phyloP scores from a whole-genome alignment of 2,113 vertebrate genomes.

The Lophotis ruficrista region DNA sequence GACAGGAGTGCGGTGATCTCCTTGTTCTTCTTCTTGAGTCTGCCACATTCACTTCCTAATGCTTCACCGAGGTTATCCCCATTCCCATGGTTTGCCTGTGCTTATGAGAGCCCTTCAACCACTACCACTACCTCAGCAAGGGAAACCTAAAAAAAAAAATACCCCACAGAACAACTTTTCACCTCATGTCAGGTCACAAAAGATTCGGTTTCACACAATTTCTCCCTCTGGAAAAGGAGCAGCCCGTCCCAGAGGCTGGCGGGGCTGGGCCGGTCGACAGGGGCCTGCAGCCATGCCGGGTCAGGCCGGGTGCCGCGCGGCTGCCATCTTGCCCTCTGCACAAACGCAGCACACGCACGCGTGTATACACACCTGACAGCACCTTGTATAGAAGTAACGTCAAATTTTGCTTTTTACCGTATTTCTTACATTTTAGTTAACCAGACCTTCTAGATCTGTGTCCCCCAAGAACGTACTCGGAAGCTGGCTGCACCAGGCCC shows the following conservation, averaged over 20 bases:
- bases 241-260: not conserved
- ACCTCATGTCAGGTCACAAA: not conserved
- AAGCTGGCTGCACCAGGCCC: conserved; percentile 16
- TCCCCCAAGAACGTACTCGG: not conserved
- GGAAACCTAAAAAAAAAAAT: not conserved
- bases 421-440: conserved; percentile 20
- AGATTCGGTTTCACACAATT: not conserved
- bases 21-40: not conserved
- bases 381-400: not conserved
- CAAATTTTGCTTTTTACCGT: conserved; percentile 15
- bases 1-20: too few relatives aligned
- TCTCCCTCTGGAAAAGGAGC: not conserved
- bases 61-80: not conserved
- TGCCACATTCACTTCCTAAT: not conserved
- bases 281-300: not conserved
- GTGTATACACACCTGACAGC: not conserved
- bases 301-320: not conserved
- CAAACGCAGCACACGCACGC: not conserved
- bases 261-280: not conserved
- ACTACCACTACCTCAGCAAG: not conserved
- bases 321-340: not conserved
- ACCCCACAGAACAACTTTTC: not conserved
- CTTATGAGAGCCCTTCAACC: not conserved
- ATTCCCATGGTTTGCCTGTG: fast-evolving
- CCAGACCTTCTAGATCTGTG: conserved; percentile 23